Conservation (phyloP, 2,113 vertebrate species). For the Gopherus flavomarginatus region DNA sequence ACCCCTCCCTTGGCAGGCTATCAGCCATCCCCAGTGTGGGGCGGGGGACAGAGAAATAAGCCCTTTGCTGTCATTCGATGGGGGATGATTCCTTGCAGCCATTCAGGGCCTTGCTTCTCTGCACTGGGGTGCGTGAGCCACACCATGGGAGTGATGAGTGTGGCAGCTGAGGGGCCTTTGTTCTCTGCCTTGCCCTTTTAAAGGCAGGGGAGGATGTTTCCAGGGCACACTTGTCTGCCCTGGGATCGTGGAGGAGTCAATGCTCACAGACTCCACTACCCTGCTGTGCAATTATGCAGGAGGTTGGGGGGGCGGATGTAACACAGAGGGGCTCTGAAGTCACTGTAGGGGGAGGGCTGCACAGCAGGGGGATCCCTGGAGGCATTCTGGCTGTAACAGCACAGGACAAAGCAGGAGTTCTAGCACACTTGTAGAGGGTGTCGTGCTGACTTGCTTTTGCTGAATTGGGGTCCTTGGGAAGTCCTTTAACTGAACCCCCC, state of each 20-base stretch:
- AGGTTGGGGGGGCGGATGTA: neutral
- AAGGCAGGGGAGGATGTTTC: neutral
- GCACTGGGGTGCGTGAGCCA: neutral
- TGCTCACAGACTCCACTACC: neutral
- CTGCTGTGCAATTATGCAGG: neutral
- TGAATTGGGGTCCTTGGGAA: neutral
- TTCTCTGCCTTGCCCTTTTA: neutral
- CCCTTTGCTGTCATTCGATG: neutral
- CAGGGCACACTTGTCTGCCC: neutral
- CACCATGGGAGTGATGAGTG: neutral
- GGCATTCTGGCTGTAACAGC: neutral
- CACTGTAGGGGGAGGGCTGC: neutral
- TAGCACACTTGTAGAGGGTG: neutral
- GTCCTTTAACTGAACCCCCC: neutral
- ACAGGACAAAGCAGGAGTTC: neutral
- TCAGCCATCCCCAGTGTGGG: too few relatives aligned
- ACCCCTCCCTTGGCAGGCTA: too few relatives aligned
- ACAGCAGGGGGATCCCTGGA: neutral
- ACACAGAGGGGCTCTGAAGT: neutral
- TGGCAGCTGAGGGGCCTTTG: neutral
- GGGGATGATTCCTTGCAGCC: neutral
- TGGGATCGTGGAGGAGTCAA: neutral
- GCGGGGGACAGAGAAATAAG: neutral
- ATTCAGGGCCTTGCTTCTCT: neutral
- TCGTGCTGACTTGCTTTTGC: neutral